Evolutionary conservation across 1,140 invertebrate genomes (phyloP), one percentile per base, ranked within the genome.

Genomic region (Drosophila carrolli): DNA sequence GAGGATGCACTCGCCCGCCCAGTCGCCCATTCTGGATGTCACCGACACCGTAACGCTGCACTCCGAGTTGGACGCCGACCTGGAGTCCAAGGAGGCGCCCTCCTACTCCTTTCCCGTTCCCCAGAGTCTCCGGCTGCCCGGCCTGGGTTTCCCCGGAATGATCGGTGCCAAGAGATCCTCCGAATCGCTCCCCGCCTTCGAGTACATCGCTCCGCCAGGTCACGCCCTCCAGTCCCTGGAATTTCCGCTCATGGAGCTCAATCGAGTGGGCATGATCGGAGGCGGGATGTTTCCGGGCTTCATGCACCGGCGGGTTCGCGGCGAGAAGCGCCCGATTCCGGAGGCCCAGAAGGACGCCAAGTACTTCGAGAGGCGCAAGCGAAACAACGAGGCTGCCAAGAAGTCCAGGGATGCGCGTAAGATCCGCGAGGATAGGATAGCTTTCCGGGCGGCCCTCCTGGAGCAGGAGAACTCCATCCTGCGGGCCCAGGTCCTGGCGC

Each of bases 371-470:
- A 93, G 97, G 44, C 93, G 97, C 73, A 95, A 96, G 91, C 93
- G 97, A 2, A 98, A 98, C 93, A 98, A 98, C 92, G 94, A 97
- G 83, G 97, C 97, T 0, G 97, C 97, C 0, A 98, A 98, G 93
- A 97, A 97, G 86, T 97, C 97, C 0, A 93, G 97, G 40, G 97
- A 98, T 92, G 96, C 96, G 0, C 93, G 97, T 35, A 96, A 97
- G 91, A 94, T 96, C 46, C 93, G 97, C 46, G 97, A 98, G 93
- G 97, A 97, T 92, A 74, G 90, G 94, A 96, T 97, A 62, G 97
- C 97, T 0, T 94, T 97, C 72, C 94, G 96, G 41, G 97, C 97
- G 0, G 96, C 95, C 41, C 94, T 96, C 27, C 92, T 98, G 14
- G 97, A 97, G 90, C 96, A 97, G 88, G 97, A 98, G 92, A 98